Base-by-base conservation (phyloP, 2,888 invertebrate genomes). In the Agrenia bidenticulata region DNA sequence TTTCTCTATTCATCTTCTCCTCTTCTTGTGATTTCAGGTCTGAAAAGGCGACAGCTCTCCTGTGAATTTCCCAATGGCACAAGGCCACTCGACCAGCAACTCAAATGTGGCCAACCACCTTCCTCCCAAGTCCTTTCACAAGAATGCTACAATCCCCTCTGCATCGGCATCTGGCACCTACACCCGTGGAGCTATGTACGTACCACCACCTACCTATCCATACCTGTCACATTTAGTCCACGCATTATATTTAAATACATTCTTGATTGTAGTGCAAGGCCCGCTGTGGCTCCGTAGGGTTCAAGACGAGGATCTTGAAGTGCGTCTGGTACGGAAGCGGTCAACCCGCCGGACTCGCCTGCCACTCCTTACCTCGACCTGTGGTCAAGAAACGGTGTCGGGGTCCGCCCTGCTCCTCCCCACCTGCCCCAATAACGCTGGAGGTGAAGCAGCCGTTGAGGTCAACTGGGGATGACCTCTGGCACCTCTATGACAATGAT, bases 101-200 rank as follows among this genome's bases (percentile, higher is more conserved):
- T 7, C 39, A 17, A 17, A 15, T 17, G 19, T 15, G 45, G 15
- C 15, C 15, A 15, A 5, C n/a, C 15, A 4, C n/a, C 15, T 1
- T 85, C 82, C 67, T 78, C 81, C 7, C 80, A 80, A 2, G 83
- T 85, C 65, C 97, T 95, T 79, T 87, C 77, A 85, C 86, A 73
- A 83, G 89, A 92, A 78, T 95, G 95, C 78, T 85, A 86, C 77
- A 90, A 87, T 78, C 85, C 88, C 72, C 86, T 87, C n/a, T 96
- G 95, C 82, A 88, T 86, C 77, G 90, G 94, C 0, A 87, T 89
- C 58, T 98, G 97, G 97, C 86, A 88, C 67, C 88, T 90, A 2
- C 92, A 93, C 9, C 86, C 90, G 64, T 97, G 97, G 97, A 93
- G 93, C 45, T 89, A 91, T 87, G 95, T 95, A 81, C 81, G 79